Evolutionary conservation across 2,113 vertebrate species (phyloP), one percentile per base, ranked within the genome.

Genomic region (Istiophorus platypterus): DNA sequence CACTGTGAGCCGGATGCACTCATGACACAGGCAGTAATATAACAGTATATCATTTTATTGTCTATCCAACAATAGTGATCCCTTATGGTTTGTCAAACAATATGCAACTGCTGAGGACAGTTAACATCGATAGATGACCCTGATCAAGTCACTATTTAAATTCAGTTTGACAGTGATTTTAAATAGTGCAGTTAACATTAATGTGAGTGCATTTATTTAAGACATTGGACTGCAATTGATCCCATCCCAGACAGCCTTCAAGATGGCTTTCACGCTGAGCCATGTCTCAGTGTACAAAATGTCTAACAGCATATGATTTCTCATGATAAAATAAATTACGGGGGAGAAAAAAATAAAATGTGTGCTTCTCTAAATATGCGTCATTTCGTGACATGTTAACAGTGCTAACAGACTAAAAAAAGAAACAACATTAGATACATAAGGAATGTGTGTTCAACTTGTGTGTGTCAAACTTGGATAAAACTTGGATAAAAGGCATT

Each of bases 261-360:
- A 34, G 52, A 34, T 37, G 37, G 67, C 66, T 65, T 59, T 63
- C 20, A n/a, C 9, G 24, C 29, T 0, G 24, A 78, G 74, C 57
- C 62, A 24, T 0, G 13, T 81, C 45, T 80, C 63, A 52, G 65
- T 34, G 66, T 54, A 41, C 7, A 71, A 87, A 76, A 68, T 4
- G 65, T 79, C 34, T 80, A 76, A 47, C 74, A 89, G 76, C 68
- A 81, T 83, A 49, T 85, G 76, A 84, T 91, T 88, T 91, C 76
- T 80, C 82, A 88, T 86, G 68, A 89, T 68, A 76, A 89, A 92
- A 92, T 94, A 94, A 94, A 92, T 94, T 92, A 94, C 58, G 88
- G 41, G 57, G 4, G 31, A 34, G 39, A 79, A 72, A 73, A 78
- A 90, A 84, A 67, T 20, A 58, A 5, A 58, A 65, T 67, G 67